phyloP scores from a whole-genome alignment of 35 echinoderm and acorn worm genomes.

The Hemicentrotus pulcherrimus region DNA sequence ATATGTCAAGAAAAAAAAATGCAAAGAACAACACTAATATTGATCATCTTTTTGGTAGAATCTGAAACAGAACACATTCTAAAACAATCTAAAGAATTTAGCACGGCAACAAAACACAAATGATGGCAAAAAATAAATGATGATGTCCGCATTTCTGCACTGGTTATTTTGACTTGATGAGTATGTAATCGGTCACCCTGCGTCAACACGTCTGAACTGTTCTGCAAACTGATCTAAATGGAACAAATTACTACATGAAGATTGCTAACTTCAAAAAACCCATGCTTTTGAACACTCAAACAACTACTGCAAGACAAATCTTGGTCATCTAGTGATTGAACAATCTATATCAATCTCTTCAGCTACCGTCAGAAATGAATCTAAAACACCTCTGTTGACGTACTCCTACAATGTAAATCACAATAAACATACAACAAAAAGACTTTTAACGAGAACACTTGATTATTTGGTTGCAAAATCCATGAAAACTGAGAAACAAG shows the following conservation, averaged over 20 bases:
- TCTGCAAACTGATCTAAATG: background rate
- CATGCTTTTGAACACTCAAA: background rate
- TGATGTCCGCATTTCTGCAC: background rate
- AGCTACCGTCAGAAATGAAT: background rate
- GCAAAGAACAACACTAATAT: too few species aligned
- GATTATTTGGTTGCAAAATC: background rate
- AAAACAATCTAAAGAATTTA: background rate
- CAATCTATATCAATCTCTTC: background rate
- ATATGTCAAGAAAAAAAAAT: background rate
- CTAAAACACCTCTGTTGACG: background rate
- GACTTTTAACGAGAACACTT: background rate
- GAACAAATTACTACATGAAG: background rate
- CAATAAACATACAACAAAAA: background rate
- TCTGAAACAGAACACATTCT: background rate
- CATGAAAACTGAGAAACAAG: background rate
- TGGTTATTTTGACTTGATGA: background rate
- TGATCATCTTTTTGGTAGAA: background rate
- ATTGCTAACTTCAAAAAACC: background rate
- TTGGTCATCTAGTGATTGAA: background rate
- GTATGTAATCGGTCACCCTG: background rate
- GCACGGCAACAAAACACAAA: background rate
- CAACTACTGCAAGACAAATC: background rate
- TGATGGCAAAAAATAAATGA: background rate
- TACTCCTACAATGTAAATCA: background rate
- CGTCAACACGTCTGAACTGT: background rate